A percentile compares a stretch with the other conserved stretches of the same genome.
These are phyloP conservation scores for Oceanodroma tethys DNA, from an alignment of 2,113 vertebrate species.

Conservation along the genomic window DNA sequence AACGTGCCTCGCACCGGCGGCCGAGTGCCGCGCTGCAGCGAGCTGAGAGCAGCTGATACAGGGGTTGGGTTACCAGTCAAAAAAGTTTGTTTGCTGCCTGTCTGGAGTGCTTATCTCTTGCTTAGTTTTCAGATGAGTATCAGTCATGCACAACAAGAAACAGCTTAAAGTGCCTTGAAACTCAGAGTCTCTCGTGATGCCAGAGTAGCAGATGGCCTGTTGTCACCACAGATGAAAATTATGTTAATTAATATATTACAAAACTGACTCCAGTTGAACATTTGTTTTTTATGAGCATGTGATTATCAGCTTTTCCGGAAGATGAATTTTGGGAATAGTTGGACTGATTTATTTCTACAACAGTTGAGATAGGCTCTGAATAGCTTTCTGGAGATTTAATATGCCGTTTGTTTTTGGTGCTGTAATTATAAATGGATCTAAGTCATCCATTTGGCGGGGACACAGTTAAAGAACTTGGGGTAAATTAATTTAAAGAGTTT, in stretches of 20 bases:
- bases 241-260: conserved; percentile 64
- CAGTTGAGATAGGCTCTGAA: background rate
- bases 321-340: conserved; percentile 26
- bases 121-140: background rate
- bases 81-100: background rate
- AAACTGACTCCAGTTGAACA: conserved; percentile 33
- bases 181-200: background rate
- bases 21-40: fast-evolving
- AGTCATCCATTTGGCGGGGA: background rate
- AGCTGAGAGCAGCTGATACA: background rate
- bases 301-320: conserved; percentile 43
- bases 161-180: background rate
- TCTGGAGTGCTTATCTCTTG: background rate
- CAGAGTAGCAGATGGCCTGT: conserved; percentile 57
- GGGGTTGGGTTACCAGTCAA: background rate
- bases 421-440: background rate
- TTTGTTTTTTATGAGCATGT: conserved; percentile 15
- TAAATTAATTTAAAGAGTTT: background rate
- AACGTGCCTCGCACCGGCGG: background rate
- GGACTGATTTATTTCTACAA: background rate
- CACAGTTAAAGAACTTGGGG: background rate
- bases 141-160: background rate
- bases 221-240: conserved; percentile 53
- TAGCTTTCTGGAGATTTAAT: conserved; percentile 17
- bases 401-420: background rate